A percentile compares a stretch with the other conserved stretches of the same genome.
These are phyloP conservation scores for Caenorhabditis macrosperma DNA, from an alignment of 2,888 invertebrate species.

Conservation along the genomic window DNA sequence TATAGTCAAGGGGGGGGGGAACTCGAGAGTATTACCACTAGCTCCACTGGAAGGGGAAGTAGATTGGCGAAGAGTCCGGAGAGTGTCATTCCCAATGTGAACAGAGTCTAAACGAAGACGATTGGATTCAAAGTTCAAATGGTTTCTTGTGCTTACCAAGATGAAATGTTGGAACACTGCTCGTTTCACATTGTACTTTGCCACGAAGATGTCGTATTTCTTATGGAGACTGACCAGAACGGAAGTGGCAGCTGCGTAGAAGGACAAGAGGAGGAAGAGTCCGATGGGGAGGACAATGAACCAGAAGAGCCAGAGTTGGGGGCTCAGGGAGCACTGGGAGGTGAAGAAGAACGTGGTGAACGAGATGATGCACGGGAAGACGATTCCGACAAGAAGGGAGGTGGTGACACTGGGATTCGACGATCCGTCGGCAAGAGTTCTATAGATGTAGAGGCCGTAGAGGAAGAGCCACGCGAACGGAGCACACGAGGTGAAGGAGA, in stretches of 20 bases:
- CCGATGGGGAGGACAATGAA: slow-evolving; percentile 72
- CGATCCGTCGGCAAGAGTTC: slow-evolving; percentile 71
- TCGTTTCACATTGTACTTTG: slow-evolving; percentile 70
- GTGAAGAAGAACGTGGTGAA: slow-evolving; percentile 70
- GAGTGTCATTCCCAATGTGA: slow-evolving; percentile 48
- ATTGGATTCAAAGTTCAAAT: background rate
- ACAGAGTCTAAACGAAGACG: slow-evolving; percentile 33
- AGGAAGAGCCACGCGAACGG: slow-evolving; percentile 78
- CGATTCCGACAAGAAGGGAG: slow-evolving; percentile 71
- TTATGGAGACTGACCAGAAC: slow-evolving; percentile 74
- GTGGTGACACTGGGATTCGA: slow-evolving; percentile 66
- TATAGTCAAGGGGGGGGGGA: too few relatives aligned
- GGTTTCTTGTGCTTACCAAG: slow-evolving; percentile 58
- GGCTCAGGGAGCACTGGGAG: slow-evolving; percentile 65
- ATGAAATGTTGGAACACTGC: slow-evolving; percentile 71
- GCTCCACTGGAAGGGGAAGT: slow-evolving; percentile 30
- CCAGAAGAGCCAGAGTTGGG: slow-evolving; percentile 73
- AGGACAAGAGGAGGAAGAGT: slow-evolving; percentile 73
- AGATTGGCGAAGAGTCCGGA: slow-evolving; percentile 51
- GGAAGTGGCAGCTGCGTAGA: slow-evolving; percentile 77
- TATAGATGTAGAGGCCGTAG: slow-evolving; percentile 71
- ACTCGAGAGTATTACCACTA: too few relatives aligned
- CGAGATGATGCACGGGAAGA: slow-evolving; percentile 70
- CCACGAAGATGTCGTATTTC: slow-evolving; percentile 73
- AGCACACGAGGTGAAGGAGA: slow-evolving; percentile 71